Conservation (phyloP, 2,113 vertebrate genomes). For the Antidorcas marsupialis region DNA sequence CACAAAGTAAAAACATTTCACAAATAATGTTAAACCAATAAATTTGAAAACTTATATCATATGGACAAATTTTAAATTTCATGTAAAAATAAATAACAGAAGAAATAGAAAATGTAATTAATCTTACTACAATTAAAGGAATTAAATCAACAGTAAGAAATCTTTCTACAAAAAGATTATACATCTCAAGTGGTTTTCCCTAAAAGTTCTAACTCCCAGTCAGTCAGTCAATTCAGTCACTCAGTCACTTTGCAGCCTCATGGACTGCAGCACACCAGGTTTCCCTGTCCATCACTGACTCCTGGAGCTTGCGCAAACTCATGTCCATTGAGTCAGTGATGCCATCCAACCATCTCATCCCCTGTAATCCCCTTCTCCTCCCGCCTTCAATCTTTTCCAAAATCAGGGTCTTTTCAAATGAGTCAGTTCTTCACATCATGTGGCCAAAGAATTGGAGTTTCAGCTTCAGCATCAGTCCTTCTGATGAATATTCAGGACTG, state of each 20-base stretch:
- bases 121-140: not conserved
- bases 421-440: not conserved
- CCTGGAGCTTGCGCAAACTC: not conserved
- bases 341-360: not conserved
- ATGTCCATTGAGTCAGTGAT: not conserved
- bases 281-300: not conserved
- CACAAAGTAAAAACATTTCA: not conserved
- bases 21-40: not conserved
- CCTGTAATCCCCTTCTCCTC: not conserved
- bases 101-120: not conserved
- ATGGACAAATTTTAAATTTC: not conserved
- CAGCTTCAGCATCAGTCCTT: too few species aligned
- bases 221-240: not conserved
- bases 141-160: not conserved
- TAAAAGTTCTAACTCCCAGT: not conserved
- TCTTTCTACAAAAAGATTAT: not conserved
- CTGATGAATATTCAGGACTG: too few species aligned
- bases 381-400: not conserved
- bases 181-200: not conserved
- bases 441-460: too few species aligned
- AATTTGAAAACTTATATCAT: not conserved
- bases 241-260: not conserved
- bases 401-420: not conserved
- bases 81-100: not conserved
- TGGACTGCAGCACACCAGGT: not conserved